Evolutionary conservation across 2,888 invertebrate genomes (phyloP).

Genomic region (Holacanthella duospinosa): DNA sequence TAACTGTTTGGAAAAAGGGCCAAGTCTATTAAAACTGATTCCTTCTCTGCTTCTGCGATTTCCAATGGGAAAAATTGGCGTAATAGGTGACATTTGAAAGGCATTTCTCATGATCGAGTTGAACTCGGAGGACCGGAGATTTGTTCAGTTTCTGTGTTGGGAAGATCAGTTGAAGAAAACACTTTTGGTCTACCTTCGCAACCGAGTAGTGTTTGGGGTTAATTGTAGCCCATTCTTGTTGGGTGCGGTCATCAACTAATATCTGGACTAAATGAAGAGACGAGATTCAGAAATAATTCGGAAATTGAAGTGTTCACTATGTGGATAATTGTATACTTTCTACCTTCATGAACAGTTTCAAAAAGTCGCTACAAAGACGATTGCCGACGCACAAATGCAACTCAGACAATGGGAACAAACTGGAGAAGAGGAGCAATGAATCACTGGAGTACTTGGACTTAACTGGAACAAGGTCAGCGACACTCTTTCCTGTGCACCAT

Average conservation of each 20-base stretch:
- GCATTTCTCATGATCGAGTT: constrained; percentile 5
- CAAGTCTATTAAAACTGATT: constrained; percentile 20
- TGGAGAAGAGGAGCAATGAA: not conserved
- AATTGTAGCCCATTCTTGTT: constrained; percentile 16
- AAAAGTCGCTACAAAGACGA: not conserved
- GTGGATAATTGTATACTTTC: not conserved
- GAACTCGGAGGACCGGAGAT: not conserved
- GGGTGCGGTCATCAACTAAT: constrained; percentile 9
- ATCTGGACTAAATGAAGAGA: not conserved
- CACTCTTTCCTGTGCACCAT: constrained; percentile 11
- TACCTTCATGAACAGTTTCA: no score
- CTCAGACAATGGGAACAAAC: not conserved
- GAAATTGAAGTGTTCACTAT: not conserved
- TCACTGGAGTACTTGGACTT: constrained; percentile 12
- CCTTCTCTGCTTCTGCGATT: constrained; percentile 11
- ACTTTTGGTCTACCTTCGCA: constrained; percentile 6
- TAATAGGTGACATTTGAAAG: constrained; percentile 1
- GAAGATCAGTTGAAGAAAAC: not conserved
- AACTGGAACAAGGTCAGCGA: constrained; percentile 13
- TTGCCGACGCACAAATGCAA: not conserved
- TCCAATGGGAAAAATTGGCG: not conserved
- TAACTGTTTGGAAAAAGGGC: constrained; percentile 26
- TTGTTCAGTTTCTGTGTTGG: constrained; percentile 7
- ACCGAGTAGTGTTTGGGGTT: constrained; percentile 14
- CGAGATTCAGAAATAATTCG: not conserved